Evolutionary conservation across 2,113 vertebrate species (phyloP), one percentile per base, ranked within the genome.

Genomic region (Phaethornis superciliosus): DNA sequence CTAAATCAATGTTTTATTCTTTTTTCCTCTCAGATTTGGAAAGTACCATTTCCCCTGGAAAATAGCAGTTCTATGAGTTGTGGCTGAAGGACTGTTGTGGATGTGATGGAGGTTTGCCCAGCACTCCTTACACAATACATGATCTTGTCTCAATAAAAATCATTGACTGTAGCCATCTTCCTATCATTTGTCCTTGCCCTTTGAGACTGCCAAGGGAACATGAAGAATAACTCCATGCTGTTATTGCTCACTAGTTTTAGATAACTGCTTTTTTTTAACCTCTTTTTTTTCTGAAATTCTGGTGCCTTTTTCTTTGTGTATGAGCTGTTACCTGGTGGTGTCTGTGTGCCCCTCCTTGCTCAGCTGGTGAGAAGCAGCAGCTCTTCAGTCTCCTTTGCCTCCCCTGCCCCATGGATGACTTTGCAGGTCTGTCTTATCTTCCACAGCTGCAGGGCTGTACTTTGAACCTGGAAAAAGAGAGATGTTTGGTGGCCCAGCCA

Each of bases 131-230:
- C 40, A 30, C 59, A 71, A 12, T 16, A 7, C 7, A 1, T 1
- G 6, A 22, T 22, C 46, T 21, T 72, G 70, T n/a, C 85, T 85
- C 88, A 92, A 90, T 93, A 88, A 96, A 96, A 76, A 5, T 12
- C 88, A 60, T 44, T 72, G 63, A 58, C 60, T 62, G 74, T 16
- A 24, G 85, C 55, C 81, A 65, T 82, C 76, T 72, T 40, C 93
- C 83, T 21, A 30, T 55, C 35, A 0, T 77, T 83, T 88, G 63
- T 90, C 32, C n/a, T 55, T 69, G 24, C 32, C 55, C 59, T 58
- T 44, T 1, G 63, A 49, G 68, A 4, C 63, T 79, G 74, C 81
- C 62, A n/a, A 71, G 70, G 37, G 22, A 19, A 24, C 7, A 76
- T 30, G 65, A 92, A 40, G 52, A 78, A 47, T n/a, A 15, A 17